Evolutionary conservation across 2,888 invertebrate genomes (phyloP), one percentile per base, ranked within the genome.

Genomic region (Scaptomyza caliginosa): DNA sequence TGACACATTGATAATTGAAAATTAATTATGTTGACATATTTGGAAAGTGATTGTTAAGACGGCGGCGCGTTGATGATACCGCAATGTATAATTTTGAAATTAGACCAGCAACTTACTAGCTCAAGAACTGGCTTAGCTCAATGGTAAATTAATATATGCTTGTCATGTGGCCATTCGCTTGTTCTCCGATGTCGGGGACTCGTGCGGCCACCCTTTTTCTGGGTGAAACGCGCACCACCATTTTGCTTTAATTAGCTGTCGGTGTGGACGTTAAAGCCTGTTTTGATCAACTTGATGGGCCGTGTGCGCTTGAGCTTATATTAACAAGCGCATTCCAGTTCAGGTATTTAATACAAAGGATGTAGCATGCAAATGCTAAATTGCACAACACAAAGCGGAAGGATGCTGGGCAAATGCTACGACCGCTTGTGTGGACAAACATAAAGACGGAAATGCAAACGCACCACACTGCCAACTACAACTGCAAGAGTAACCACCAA

Each of bases 1-100:
- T 76, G 81, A 69, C 77, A 69, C 76, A 57, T 60, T 77, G 74
- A 69, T 84, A 84, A 84, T 84, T 84, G 83, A 86, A 84, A 84
- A 86, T 84, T 84, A 84, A 84, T 86, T 86, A 83, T 86, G 87
- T 84, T 84, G 86, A 86, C 85, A 73, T 86, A 85, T 83, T 86
- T 73, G 71, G 66, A 78, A 85, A 81, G 78, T 84, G 78, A 86
- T 83, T 83, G 82, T 74, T 69, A 73, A 73, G 70, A 73, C 73
- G 66, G 64, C 59, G 48, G 42, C 45, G 68, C 65, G 34, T 36
- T 60, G 64, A 65, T 73, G 79, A 75, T 84, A 70, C 54, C 59
- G 43, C 34, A 59, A 57, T 68, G 58, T 79, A 76, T 66, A 71
- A 80, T 79, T 79, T 79, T 45, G 56, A 49, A 69, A 49, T 46